Conservation (phyloP, 2,888 invertebrate genomes). For the Monoplex corrugatus region DNA sequence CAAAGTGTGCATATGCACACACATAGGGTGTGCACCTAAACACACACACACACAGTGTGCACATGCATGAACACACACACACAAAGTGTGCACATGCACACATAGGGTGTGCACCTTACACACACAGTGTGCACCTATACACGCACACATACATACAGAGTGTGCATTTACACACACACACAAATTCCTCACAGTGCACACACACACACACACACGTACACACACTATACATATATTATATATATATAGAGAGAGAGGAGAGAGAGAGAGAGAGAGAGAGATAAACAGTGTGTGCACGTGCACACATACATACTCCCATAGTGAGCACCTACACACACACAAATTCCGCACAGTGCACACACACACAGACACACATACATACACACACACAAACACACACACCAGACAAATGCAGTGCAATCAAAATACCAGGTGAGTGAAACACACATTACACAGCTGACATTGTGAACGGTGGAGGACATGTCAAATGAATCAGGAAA, state of each 20-base stretch:
- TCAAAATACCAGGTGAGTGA: no score
- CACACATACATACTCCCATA: slow-evolving; percentile 12
- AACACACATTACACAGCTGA: no score
- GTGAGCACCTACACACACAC: neutral
- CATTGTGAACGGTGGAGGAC: no score
- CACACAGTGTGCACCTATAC: neutral
- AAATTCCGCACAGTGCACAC: no score
- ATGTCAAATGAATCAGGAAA: no score
- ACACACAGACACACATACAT: slow-evolving; percentile 7
- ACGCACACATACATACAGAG: neutral
- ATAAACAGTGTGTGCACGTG: no score
- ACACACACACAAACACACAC: neutral
- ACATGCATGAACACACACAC: neutral
- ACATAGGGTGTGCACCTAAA: neutral
- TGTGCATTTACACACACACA: neutral
- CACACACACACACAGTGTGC: slow-evolving; percentile 21
- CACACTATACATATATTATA: no score
- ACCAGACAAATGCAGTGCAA: no score
- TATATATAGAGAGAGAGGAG: no score
- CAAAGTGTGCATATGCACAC: neutral
- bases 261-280: no score
- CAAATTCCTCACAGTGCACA: neutral
- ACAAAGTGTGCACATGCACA: neutral
- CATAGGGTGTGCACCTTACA: neutral
- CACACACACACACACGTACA: neutral